These are phyloP conservation scores for Rhagologus leucostigma DNA, from an alignment of 2,113 vertebrate genomes.

Conservation along the genomic window DNA sequence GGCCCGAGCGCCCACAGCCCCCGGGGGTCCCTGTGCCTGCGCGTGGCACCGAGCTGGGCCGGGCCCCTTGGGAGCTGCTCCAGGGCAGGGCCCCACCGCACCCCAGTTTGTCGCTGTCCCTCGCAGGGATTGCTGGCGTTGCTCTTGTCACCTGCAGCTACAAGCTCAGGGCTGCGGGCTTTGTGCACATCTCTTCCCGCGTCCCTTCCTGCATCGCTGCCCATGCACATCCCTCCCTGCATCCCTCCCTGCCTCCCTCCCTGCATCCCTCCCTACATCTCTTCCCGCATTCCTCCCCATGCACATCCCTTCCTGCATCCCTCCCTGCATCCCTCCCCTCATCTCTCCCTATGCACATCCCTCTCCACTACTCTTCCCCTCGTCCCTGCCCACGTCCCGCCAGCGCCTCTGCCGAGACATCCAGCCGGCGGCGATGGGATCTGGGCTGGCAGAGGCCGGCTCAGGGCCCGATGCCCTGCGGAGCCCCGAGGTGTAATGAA, in stretches of 20 bases:
- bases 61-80: not conserved
- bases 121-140: not conserved
- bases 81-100: rapidly evolving
- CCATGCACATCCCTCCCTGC: not conserved
- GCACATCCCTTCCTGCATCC: no score
- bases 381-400: not conserved
- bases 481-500: conserved; percentile 40
- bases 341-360: not conserved
- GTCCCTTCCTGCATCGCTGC: not conserved
- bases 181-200: not conserved
- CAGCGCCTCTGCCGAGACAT: not conserved
- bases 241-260: not conserved
- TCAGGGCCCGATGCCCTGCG: not conserved
- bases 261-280: not conserved
- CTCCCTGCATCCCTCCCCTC: no score
- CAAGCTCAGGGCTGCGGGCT: not conserved
- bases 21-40: not conserved
- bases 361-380: not conserved
- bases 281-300: not conserved
- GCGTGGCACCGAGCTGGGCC: not conserved
- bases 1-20: not conserved
- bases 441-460: not conserved
- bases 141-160: not conserved
- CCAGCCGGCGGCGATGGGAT: not conserved
- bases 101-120: not conserved